Evolutionary conservation across 2,888 invertebrate species (phyloP), one percentile per base, ranked within the genome.

Genomic region (Drosophila meridionalis): DNA sequence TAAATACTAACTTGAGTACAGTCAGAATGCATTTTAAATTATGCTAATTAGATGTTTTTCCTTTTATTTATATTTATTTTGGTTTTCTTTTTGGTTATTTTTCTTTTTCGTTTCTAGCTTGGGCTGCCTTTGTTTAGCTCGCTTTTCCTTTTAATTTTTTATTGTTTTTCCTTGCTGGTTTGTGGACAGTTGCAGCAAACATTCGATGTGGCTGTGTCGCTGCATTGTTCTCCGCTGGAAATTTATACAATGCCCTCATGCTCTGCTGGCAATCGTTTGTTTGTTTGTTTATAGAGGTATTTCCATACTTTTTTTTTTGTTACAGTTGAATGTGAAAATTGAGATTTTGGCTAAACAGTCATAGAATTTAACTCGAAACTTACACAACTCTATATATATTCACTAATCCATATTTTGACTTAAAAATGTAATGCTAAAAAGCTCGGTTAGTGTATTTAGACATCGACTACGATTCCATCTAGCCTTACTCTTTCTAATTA

Each of bases 31-130:
- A 80, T 67, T 75, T 88, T 72, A 42, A 79, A 82, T 58, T 76
- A 75, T 68, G 76, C 69, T 77, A 85, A 85, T 85, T 82, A 66
- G 70, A 70, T 78, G 69, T 42, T 69, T 60, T 56, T 56, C 45
- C 58, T 62, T 57, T 43, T 34, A 52, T 34, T 52, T 50, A 1
- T 20, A 2, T 32, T 1, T n/a, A 2, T 30, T 48, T 48, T 6
- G 9, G 1, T 45, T 14, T 47, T 14, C 12, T 32, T 48, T 30
- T n/a, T 8, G 14, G 26, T 11, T 20, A 20, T 20, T 20, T 20
- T 20, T 20, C 20, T 20, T 20, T 20, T 47, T 47, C 12, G 28
- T 45, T 45, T 61, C 65, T 38, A 53, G 36, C 40, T 58, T 57
- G 45, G 32, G 34, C 53, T 38, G 34, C 28, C 32, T 60, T 69